These are phyloP conservation scores for Trachelus iudaicus DNA, from an alignment of 2,888 invertebrate genomes.

Conservation along the genomic window DNA sequence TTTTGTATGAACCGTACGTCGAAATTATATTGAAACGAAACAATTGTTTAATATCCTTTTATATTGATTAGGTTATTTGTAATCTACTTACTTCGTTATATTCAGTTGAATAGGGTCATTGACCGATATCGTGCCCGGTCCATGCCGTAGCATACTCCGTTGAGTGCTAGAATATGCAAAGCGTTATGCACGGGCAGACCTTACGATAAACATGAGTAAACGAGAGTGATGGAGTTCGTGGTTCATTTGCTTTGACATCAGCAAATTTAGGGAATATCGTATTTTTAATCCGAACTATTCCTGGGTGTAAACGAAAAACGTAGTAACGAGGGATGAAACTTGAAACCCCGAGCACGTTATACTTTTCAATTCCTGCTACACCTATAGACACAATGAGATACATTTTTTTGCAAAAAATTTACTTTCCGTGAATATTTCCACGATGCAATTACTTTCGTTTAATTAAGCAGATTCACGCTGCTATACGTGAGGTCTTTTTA, in stretches of 20 bases:
- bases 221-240: neutral
- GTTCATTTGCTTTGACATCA: neutral
- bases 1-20: neutral
- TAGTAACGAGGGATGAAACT: neutral
- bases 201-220: neutral
- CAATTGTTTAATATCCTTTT: no score
- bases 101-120: neutral
- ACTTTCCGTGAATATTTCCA: neutral
- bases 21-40: neutral
- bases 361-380: neutral
- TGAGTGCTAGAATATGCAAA: neutral
- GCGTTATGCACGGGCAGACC: neutral
- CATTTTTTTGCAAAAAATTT: neutral
- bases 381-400: neutral
- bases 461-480: neutral
- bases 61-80: neutral
- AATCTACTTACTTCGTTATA: neutral
- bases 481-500: neutral
- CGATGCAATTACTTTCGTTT: neutral
- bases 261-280: neutral
- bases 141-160: neutral
- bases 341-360: neutral
- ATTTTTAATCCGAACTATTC: neutral
- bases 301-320: neutral
- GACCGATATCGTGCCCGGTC: neutral